Percentiles rank a stretch among this genome's conserved stretches.
These are phyloP conservation scores for Hirtodrosophila confusa DNA, from an alignment of 2,888 invertebrate species.

Conservation along the genomic window DNA sequence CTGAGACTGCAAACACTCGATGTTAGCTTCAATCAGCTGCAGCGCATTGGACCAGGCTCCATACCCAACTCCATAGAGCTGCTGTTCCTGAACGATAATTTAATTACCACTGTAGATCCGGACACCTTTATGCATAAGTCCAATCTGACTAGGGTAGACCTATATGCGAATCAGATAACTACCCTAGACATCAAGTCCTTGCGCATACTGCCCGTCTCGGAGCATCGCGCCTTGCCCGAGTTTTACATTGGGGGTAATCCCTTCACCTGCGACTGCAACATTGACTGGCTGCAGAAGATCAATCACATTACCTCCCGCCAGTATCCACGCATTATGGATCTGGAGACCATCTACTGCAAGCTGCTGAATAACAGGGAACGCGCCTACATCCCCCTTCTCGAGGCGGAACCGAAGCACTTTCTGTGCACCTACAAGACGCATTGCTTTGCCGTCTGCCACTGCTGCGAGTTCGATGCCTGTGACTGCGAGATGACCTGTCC, in stretches of 20 bases:
- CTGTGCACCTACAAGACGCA: conserved; percentile 96
- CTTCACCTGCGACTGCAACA: conserved; percentile 96
- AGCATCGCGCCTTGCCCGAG: conserved; percentile 91
- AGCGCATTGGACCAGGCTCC: conserved; percentile 89
- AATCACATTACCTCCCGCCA: conserved; percentile 93
- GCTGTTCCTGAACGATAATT: conserved; percentile 94
- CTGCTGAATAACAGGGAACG: conserved; percentile 93
- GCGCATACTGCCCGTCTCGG: conserved; percentile 90
- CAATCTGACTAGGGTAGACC: conserved; percentile 94
- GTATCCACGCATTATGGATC: conserved; percentile 95
- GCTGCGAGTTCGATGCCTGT: conserved; percentile 98
- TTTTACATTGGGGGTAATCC: conserved; percentile 98
- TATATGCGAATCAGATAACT: conserved; percentile 96
- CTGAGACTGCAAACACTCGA: conserved; percentile 92
- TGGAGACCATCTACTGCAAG: conserved; percentile 95
- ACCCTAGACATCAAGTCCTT: conserved; percentile 95
- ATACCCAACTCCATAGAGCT: conserved; percentile 94
- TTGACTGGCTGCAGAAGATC: conserved; percentile 97
- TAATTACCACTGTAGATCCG: conserved; percentile 92
- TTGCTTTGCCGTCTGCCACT: conserved; percentile 97
- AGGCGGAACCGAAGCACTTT: conserved; percentile 95
- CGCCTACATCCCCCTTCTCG: conserved; percentile 92
- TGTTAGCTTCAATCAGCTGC: conserved; percentile 95
- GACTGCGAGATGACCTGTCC: conserved; percentile 99
- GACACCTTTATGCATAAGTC: conserved; percentile 95